Evolutionary conservation across 2,888 invertebrate species (phyloP).

Genomic region (Rotaria socialis): DNA sequence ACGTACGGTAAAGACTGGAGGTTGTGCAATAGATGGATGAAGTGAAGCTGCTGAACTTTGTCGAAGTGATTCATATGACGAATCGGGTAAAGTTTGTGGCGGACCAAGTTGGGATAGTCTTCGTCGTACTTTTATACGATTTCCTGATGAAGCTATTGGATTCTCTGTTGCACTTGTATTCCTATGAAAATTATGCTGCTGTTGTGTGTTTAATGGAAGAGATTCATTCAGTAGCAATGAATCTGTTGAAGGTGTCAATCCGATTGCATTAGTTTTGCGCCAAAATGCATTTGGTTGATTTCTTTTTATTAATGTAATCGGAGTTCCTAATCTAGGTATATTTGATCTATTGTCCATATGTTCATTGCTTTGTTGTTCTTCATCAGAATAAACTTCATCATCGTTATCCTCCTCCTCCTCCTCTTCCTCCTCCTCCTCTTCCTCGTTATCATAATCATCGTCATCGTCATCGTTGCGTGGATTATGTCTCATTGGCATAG

Average conservation of each 20-base stretch:
- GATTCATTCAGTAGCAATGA: not conserved
- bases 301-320: too few relatives aligned
- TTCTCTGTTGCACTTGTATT: not conserved
- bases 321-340: not conserved
- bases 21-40: not conserved
- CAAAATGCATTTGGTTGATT: not conserved
- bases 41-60: not conserved
- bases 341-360: not conserved
- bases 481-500: not conserved
- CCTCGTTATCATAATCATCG: not conserved
- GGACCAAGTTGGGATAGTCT: not conserved
- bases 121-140: constrained; percentile 22
- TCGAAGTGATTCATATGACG: not conserved
- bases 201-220: not conserved
- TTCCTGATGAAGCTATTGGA: not conserved
- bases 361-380: not conserved
- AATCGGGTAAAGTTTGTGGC: not conserved
- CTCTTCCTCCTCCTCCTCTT: not conserved
- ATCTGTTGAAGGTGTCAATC: too few relatives aligned
- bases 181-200: too few relatives aligned
- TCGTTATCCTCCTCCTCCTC: too few relatives aligned
- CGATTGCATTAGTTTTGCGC: too few relatives aligned
- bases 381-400: not conserved
- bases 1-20: not conserved
- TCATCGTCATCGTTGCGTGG: not conserved